Evolutionary conservation across 2,888 invertebrate genomes (phyloP), one percentile per base, ranked within the genome.

Genomic region (Coleophora flavipennella): DNA sequence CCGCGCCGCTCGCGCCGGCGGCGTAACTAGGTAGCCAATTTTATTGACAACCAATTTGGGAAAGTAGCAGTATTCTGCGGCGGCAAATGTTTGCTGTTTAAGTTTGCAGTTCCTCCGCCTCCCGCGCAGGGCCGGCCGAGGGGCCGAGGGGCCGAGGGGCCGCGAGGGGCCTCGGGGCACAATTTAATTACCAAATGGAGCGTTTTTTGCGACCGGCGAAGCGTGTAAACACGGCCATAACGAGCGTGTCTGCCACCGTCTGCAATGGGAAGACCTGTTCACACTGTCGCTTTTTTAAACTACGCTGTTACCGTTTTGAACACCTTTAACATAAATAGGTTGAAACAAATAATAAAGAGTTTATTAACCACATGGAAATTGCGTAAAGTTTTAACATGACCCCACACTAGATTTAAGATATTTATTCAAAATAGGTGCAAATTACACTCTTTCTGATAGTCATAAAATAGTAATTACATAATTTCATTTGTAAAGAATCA

Each of bases 101-200:
- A 71, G 70, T 75, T 73, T 65, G 61, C 59, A 53, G 44, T 44
- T 43, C 50, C 55, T 45, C 49, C 43, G 34, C 41, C 46, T 40
- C 41, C 46, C 40, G 20, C 20, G 20, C 20, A 20, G 3, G 38
- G n/a, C 38, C 33, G 8, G 31, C 11, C 38, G 29, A 37, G 26
- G 41, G 14, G 32, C 61, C 57, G 50, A 51, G 53, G 62, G 75
- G 59, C 60, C n/a, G n/a, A n/a, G n/a, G n/a, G n/a, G n/a, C n/a
- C n/a, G n/a, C 38, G 29, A 37, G 26, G 41, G 14, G 32, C 61
- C 57, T 50, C 52, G 53, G 62, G 75, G 59, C 60, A 55, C 73
- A 67, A 75, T 77, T 75, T 79, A 77, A 79, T 79, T 78, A 77
- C 67, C 74, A 77, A 78, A 78, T 77, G 76, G 77, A 67, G 59